phyloP scores from a whole-genome alignment of 2,888 invertebrate species.

The Cylindroiulus punctatus region DNA sequence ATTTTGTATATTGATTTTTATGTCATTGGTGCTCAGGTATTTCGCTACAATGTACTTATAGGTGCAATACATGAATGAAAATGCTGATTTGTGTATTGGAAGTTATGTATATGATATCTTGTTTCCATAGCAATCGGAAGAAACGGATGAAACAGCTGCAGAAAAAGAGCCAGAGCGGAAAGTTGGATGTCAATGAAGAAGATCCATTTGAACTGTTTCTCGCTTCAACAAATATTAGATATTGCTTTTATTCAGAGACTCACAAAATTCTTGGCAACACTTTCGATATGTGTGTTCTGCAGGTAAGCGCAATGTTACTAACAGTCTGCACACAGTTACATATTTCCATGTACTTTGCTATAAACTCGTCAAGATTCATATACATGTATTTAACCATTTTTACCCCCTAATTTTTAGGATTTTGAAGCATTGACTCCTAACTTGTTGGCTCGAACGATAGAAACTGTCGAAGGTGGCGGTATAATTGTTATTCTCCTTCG shows the following conservation, averaged over 20 bases:
- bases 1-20: not conserved
- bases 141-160: conserved; percentile 87
- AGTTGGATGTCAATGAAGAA: conserved; percentile 89
- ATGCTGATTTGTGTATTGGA: too few relatives aligned
- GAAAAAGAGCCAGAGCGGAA: conserved; percentile 87
- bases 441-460: conserved; percentile 92
- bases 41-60: too few relatives aligned
- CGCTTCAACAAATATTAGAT: conserved; percentile 94
- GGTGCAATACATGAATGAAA: too few relatives aligned
- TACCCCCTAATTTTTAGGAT: conserved; percentile 72
- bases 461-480: conserved; percentile 98
- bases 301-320: conserved; percentile 72
- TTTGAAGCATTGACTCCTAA: conserved; percentile 99
- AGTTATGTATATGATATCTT: conserved; percentile 16
- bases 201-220: conserved; percentile 97
- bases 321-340: too few relatives aligned
- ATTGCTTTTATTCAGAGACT: conserved; percentile 96
- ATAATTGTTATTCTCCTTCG: conserved; percentile 88
- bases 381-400: conserved; percentile 25
- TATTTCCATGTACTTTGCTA: too few relatives aligned
- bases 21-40: too few relatives aligned
- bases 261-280: conserved; percentile 98
- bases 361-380: too few relatives aligned
- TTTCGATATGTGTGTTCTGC: conserved; percentile 93
- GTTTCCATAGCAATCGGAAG: conserved; percentile 78